Evolutionary conservation across 2,113 vertebrate species (phyloP), one percentile per base, ranked within the genome.

Genomic region (Marmota monax): DNA sequence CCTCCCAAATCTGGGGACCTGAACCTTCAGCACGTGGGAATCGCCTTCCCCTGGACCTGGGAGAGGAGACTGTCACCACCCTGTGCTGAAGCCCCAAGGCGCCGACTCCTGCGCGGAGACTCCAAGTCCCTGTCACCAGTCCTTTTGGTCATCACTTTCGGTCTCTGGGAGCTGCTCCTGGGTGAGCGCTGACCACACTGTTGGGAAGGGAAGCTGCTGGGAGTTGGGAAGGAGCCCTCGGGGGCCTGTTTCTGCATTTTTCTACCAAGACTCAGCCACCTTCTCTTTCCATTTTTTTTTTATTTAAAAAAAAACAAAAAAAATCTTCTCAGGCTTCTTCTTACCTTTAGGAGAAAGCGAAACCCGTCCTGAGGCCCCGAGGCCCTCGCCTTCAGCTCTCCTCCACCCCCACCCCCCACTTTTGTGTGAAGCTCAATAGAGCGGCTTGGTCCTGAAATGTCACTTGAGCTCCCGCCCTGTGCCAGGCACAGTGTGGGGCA

Each of bases 41-140:
- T 45, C 3, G 9, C 29, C 56, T 34, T 6, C 2, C 53, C 77
- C 82, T 92, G 96, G 92, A 32, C 17, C 83, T 88, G 91, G 88
- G 94, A 95, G 48, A 13, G 23, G 37, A 16, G 29, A 29, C 14
- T 1, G 45, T 45, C 45, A 45, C 45, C 18, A 97, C 88, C 94
- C 89, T 51, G 77, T 84, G 51, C 11, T 45, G 84, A 96, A 89
- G 79, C 93, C 45, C 86, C 84, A 65, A 29, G 22, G 58, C 58
- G 20, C 88, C 67, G 72, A 84, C 67, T 17, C 17, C 17, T 76
- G 18, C 39, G 84, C 96, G 96, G 29, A 92, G 73, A 86, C 95
- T 63, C 92, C 5, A 80, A 88, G 89, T 96, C 92, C 92, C 83
- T 80, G 85, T 79, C 45, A 90, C 96, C 94, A 32, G 85, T 95